Percentiles rank a stretch among this genome's conserved stretches.
Conservation (phyloP, 2,888 invertebrate species). For the Acanthosoma haemorrhoidale region DNA sequence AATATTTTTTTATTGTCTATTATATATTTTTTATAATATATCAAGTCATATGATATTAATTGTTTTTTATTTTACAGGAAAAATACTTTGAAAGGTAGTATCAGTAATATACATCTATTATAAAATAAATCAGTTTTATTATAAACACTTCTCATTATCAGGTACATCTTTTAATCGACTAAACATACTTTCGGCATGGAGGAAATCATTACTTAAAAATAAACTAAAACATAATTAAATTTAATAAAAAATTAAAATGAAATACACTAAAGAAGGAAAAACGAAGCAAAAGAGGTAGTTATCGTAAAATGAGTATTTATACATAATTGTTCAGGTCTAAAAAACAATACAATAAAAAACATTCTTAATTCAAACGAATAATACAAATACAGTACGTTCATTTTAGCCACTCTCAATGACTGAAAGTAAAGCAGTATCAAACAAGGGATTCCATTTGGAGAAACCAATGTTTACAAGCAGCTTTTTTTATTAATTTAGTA, state of each 20-base stretch:
- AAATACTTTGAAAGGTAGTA: too few species aligned
- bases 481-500: too few species aligned
- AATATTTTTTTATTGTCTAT: too few species aligned
- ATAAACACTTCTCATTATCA: constrained; percentile 5
- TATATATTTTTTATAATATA: too few species aligned
- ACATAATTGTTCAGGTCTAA: neutral
- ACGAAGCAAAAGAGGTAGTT: constrained; percentile 1
- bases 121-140: constrained; percentile 3
- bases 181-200: neutral
- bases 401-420: too few species aligned
- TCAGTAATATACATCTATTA: too few species aligned
- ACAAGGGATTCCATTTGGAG: too few species aligned
- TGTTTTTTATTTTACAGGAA: too few species aligned
- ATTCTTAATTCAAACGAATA: neutral
- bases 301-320: constrained; percentile 12
- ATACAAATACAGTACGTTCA: too few species aligned
- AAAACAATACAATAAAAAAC: neutral
- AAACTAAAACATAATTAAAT: neutral
- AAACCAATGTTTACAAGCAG: too few species aligned
- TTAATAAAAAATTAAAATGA: neutral
- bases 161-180: constrained; percentile 7
- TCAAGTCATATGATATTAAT: too few species aligned
- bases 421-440: too few species aligned
- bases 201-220: neutral
- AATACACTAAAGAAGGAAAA: constrained; percentile 4